Conservation (phyloP, 2,888 invertebrate species). For the Conomelus anceps region DNA sequence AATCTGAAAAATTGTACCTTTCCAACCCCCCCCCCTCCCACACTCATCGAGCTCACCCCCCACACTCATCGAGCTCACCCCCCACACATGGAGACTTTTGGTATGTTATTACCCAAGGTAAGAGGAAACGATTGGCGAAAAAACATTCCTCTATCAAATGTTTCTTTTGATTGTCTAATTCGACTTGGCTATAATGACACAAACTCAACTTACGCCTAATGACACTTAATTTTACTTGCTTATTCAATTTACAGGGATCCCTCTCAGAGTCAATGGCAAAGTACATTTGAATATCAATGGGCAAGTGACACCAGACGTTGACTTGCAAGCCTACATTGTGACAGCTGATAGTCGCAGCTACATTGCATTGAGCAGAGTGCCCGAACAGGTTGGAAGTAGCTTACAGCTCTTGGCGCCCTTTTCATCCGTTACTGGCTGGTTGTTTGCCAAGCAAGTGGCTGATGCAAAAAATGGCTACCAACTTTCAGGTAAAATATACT, state of each 20-base stretch:
- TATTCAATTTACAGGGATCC: conserved; percentile 53
- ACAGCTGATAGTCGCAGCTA: conserved; percentile 81
- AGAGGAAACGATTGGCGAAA: too few species aligned
- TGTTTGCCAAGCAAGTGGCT: conserved; percentile 77
- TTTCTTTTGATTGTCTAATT: too few species aligned
- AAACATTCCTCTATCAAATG: too few species aligned
- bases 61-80: too few species aligned
- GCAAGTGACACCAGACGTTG: conserved; percentile 60
- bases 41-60: too few species aligned
- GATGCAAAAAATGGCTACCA: conserved; percentile 83
- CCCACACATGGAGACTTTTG: too few species aligned
- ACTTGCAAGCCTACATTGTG: conserved; percentile 88
- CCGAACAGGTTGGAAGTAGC: conserved; percentile 64
- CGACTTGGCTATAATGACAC: too few species aligned
- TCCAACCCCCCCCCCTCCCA: too few species aligned
- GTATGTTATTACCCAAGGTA: too few species aligned
- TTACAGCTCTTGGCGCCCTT: conserved; percentile 77
- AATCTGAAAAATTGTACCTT: too few species aligned
- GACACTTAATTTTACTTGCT: background rate
- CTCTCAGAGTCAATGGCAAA: conserved; percentile 82
- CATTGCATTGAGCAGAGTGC: conserved; percentile 80
- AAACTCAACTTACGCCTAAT: too few species aligned
- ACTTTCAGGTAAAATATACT: conserved; percentile 52
- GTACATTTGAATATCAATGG: conserved; percentile 80
- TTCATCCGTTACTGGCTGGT: conserved; percentile 78